Base-by-base conservation (phyloP, 2,888 invertebrate genomes). In the Nudaria mundana region DNA sequence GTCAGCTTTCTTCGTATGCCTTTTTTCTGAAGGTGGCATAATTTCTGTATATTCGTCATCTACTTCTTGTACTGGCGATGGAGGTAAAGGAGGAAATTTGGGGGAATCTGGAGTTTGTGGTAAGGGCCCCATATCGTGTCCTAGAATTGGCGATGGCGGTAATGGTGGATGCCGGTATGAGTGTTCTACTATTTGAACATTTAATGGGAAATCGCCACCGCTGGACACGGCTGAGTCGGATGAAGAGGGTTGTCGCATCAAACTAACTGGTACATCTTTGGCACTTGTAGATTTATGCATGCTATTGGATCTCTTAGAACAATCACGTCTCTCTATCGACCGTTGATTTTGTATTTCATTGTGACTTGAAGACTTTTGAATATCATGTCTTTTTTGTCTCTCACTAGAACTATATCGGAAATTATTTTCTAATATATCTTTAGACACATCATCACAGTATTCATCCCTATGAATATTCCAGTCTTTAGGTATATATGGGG, bases 61-160 rank as follows among this genome's bases (percentile, higher is more conserved):
- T 43, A 93, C 93, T 79, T 94, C 95, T 75, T 94, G 94, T 6
- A 94, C 94, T 0, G 95, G 95, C 0, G 95, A 95, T 0, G 95
- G 96, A 5, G 96, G 96, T 44, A 96, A 80, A 23, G 95, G 95
- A 12, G 95, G 95, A 67, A 95, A 93, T 34, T 82, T 86, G 4
- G 89, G 89, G 1, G 89, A 89, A 35, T 88, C 89, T 11, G 89
- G 89, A 1, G 89, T 88, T 50, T 79, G 85, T 10, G 89, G 89
- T 20, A 89, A 56, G 3, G 89, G 89, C 1, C 89, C 89, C 71
- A 85, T 74, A 10, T 89, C 89, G 42, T 82, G 89, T 4, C 56
- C 71, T 46, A 77, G 69, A 30, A 66, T 80, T 0, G 86, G 86
- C 1, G 88, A 87, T 8, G 85, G 78, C 2, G 87, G 86, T 31